Evolutionary conservation across 1,140 invertebrate genomes (phyloP), one percentile per base, ranked within the genome.

Genomic region (Harpegnathos saltator): DNA sequence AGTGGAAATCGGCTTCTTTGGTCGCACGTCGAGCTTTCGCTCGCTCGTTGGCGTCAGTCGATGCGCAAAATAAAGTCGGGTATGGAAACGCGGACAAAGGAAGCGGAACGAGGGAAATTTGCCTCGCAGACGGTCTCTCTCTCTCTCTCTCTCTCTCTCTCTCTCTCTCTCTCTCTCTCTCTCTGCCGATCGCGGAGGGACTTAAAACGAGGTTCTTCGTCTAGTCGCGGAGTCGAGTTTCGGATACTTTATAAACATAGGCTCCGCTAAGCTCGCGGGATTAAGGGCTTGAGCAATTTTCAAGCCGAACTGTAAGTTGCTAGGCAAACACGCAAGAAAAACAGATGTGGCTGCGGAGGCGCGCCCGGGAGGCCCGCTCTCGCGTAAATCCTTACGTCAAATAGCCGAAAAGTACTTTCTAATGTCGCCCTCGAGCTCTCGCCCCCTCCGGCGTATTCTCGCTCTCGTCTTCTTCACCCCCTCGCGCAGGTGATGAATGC

Each of bases 181-280:
- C n/a, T n/a, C n/a, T n/a, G n/a, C 9, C 61, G 74, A 77, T 77
- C 74, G 61, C 38, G 26, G 26, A 77, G 74, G 61, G 74, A 77
- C 74, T 77, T 65, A 54, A 74, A 77, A 52, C 26, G 74, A 77
- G 61, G 74, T 66, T 77, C 74, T 77, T 77, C 66, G 74, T 77
- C 74, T 77, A 65, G 61, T n/a, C n/a, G 22, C 15, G 29, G 71
- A 74, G 58, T 9, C 38, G 58, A 74, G 44, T 52, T 61, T 66
- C 48, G 61, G 74, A 77, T 77, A 77, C 74, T 77, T 77, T 77
- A 77, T 77, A 77, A 77, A 77, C 74, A 77, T 77, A 77, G 74
- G 74, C 74, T 77, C 54, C 66, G 61, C 61, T 65, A 65, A 77
- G 26, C 74, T 61, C 61, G 61, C 61, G 74, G 74, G 74, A 77